A percentile compares a stretch with the other conserved stretches of the same genome.
phyloP scores from a whole-genome alignment of 2,113 vertebrate genomes.

The Alligator mississippiensis region DNA sequence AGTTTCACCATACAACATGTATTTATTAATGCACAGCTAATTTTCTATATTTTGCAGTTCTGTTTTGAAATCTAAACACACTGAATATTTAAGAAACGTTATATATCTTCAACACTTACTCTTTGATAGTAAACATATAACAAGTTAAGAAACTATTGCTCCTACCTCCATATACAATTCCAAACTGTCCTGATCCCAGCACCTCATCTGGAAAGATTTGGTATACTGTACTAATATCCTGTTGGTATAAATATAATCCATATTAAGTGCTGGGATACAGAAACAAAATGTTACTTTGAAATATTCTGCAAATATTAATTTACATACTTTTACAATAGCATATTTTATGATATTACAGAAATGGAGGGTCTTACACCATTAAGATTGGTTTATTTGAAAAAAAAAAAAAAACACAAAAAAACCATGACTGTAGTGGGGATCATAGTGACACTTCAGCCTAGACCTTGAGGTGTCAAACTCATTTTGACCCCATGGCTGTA shows the following conservation, averaged over 20 bases:
- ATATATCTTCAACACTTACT: background rate
- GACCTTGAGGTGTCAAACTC: background rate
- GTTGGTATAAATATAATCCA: conserved; percentile 32
- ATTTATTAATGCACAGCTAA: background rate
- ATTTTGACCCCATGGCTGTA: no score
- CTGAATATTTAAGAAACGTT: background rate
- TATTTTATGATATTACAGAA: conserved; percentile 18
- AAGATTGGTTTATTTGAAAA: background rate
- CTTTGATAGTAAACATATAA: background rate
- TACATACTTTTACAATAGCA: background rate
- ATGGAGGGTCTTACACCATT: background rate
- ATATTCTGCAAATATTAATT: background rate
- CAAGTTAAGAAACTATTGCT: background rate
- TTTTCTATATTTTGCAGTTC: background rate
- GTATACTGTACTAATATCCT: conserved; percentile 97
- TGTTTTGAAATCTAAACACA: background rate
- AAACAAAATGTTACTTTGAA: background rate
- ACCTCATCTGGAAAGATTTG: conserved; percentile 99
- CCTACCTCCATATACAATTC: conserved; percentile 98
- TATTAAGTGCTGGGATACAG: conserved; percentile 22
- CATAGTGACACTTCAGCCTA: background rate
- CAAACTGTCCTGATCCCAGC: conserved; percentile 96
- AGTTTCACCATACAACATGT: background rate
- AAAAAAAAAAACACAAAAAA: background rate
- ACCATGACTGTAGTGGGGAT: background rate